Base-by-base conservation (phyloP, 2,113 vertebrate species). In the Etheostoma cragini region DNA sequence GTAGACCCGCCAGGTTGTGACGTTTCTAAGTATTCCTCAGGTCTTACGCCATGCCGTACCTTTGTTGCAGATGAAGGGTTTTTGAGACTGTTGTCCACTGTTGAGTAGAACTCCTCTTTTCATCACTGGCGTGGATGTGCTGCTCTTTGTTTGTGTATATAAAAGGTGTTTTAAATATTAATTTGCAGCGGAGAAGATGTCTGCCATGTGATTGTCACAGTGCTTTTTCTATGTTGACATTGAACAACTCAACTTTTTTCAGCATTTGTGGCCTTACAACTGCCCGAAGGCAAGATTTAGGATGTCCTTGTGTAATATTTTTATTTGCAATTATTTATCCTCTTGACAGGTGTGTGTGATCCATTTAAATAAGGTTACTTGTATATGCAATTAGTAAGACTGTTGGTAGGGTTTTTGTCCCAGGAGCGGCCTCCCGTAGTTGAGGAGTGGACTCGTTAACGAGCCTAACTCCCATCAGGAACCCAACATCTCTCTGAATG, bases 231-330 rank as follows among this genome's bases (percentile, higher is more conserved):
- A 22, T 72, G 78, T 87, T 92, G 80, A 87, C 72, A 78, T 72
- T 76, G 76, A 84, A 76, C 70, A 76, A 63, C 53, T 87, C 64
- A 38, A 68, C 79, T 76, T 72, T 78, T 65, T 72, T 81, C 66
- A 87, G 87, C 87, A 86, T 88, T 77, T 84, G 85, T 92, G 91
- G 87, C 91, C 91, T 92, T 92, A 86, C 24, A 80, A 65, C 84
- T 88, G 84, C 84, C 83, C 83, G 47, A 64, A 76, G 78, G 80
- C 76, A 60, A 89, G 60, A 79, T 76, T 76, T 82, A 72, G 81
- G 80, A 78, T 80, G 70, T 83, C 64, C 30, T 76, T 0, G 62
- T 75, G 46, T 80, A 19, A 54, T 64, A 72, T 70, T 87, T 89
- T 80, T 68, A 60, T 87, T 88, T 81, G 54, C 61, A 80, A 58